Evolutionary conservation across 2,113 vertebrate species (phyloP).

Genomic region (Bufo gargarizans): DNA sequence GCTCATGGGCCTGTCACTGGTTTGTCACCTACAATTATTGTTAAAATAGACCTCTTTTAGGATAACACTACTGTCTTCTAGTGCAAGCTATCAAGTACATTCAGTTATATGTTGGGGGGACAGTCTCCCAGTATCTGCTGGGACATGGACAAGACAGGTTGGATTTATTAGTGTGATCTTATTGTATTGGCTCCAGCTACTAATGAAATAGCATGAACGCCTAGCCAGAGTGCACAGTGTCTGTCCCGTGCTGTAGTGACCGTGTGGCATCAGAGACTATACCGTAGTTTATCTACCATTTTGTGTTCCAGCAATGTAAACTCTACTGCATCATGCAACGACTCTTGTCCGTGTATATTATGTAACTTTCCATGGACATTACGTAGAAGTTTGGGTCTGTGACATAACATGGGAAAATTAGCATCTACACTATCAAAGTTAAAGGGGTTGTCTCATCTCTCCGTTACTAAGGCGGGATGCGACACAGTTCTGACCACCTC

Average conservation of each 20-base stretch:
- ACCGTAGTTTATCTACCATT: neutral
- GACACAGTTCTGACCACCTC: no score
- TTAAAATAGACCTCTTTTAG: neutral
- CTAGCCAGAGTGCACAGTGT: neutral
- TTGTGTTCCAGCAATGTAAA: neutral
- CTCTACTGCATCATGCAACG: neutral
- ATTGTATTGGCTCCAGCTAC: neutral
- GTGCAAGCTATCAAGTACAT: neutral
- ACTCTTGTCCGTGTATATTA: neutral
- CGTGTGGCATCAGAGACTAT: neutral
- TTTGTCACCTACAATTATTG: neutral
- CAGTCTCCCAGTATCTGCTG: neutral
- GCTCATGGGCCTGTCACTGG: neutral
- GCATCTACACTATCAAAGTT: neutral
- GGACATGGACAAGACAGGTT: neutral
- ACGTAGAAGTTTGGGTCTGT: neutral
- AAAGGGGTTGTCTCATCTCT: no score
- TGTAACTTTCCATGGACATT: neutral
- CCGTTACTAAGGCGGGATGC: no score
- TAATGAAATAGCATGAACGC: neutral
- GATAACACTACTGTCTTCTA: neutral
- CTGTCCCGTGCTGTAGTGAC: neutral
- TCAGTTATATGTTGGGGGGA: no score
- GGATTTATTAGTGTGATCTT: neutral
- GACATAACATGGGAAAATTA: neutral